Conservation (phyloP, 2,113 vertebrate genomes). For the Lepus americanus region DNA sequence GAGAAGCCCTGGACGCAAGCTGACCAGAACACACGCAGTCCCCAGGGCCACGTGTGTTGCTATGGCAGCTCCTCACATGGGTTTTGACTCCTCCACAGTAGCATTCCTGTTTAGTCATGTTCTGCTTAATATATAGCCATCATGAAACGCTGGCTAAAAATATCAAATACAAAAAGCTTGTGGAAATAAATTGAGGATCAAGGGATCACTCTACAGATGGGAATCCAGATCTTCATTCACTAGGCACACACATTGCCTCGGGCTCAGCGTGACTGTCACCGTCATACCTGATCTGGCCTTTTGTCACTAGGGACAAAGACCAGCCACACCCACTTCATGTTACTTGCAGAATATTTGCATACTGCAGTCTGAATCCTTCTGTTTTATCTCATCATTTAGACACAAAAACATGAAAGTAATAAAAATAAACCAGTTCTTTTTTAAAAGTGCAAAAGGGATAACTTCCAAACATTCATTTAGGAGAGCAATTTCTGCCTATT, state of each 20-base stretch:
- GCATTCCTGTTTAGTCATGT: not conserved
- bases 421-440: slow-evolving; percentile 53
- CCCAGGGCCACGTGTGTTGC: not conserved
- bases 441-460: slow-evolving; percentile 54
- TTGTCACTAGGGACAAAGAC: slow-evolving; percentile 29
- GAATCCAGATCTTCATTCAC: slow-evolving; percentile 38
- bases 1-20: not conserved
- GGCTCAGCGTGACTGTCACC: not conserved
- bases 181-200: slow-evolving; percentile 41
- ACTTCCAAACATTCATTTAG: slow-evolving; percentile 63
- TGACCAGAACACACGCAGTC: not conserved
- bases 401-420: slow-evolving; percentile 53
- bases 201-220: not conserved
- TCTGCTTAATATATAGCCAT: not conserved
- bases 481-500: slow-evolving; percentile 67
- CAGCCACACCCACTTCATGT: not conserved
- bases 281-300: not conserved
- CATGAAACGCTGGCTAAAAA: slow-evolving; percentile 9
- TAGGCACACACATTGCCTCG: not conserved
- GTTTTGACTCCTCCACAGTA: not conserved
- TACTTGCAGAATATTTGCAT: not conserved
- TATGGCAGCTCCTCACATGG: not conserved
- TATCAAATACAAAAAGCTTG: not conserved
- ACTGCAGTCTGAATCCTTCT: not conserved
- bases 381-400: slow-evolving; percentile 55